These are phyloP conservation scores for Archegozetes longisetosus DNA, from an alignment of 1,140 invertebrate species.

Conservation along the genomic window DNA sequence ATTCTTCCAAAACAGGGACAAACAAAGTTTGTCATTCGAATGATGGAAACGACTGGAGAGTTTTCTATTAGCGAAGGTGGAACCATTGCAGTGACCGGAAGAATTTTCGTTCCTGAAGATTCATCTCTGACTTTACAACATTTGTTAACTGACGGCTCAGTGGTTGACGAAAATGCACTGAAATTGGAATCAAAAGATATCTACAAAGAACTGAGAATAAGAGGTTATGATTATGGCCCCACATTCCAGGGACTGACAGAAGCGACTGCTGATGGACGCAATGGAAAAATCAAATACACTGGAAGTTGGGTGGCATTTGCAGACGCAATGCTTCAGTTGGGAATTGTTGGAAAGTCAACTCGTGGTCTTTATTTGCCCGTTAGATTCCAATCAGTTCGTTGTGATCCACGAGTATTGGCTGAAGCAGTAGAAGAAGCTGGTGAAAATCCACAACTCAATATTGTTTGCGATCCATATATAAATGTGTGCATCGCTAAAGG, in stretches of 20 bases:
- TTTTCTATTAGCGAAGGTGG: slow-evolving; percentile 85
- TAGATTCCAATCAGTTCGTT: slow-evolving; percentile 33
- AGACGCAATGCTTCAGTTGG: slow-evolving; percentile 38
- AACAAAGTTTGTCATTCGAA: slow-evolving; percentile 61
- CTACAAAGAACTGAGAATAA: slow-evolving; percentile 79
- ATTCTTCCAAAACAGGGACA: slow-evolving; percentile 33
- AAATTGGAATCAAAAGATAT: slow-evolving; percentile 54
- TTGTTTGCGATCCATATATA: slow-evolving; percentile 14
- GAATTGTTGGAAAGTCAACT: slow-evolving; percentile 29
- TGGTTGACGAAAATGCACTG: slow-evolving; percentile 29
- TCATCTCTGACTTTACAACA: slow-evolving; percentile 6
- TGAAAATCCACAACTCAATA: slow-evolving; percentile 3
- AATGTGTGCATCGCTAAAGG: slow-evolving; percentile 26
- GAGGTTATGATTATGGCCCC: slow-evolving; percentile 84
- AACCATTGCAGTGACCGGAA: slow-evolving; percentile 56
- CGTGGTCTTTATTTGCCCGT: slow-evolving; percentile 34
- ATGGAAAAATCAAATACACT: slow-evolving; percentile 28
- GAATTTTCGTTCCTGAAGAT: slow-evolving; percentile 48
- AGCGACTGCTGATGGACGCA: slow-evolving; percentile 23
- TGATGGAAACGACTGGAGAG: slow-evolving; percentile 67
- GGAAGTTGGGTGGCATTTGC: slow-evolving; percentile 39
- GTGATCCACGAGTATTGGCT: slow-evolving; percentile 30
- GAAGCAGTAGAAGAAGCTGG: slow-evolving; percentile 10
- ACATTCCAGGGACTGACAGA: slow-evolving; percentile 22
- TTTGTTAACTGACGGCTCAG: background rate